Evolutionary conservation across 35 echinoderm and acorn worm genomes (phyloP).

Genomic region (Ptychodera flava): DNA sequence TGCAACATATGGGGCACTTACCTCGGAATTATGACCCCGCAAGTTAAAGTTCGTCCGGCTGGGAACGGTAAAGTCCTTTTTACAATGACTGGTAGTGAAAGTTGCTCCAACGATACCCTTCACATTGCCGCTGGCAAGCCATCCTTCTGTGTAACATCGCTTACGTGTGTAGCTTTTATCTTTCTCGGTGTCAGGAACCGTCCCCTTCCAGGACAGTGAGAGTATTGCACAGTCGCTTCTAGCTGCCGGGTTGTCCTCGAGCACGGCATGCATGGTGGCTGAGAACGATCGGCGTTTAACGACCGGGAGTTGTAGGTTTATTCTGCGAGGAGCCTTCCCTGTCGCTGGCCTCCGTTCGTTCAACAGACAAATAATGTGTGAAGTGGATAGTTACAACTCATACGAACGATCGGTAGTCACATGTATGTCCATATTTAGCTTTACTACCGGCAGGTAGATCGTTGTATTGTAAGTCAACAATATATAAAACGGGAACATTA

Average conservation of each 20-base stretch:
- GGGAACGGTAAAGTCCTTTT: constrained; percentile 42
- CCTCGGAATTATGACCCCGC: constrained; percentile 95
- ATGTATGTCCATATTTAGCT: too few relatives aligned
- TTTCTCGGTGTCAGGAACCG: constrained; percentile 91
- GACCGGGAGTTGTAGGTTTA: too few relatives aligned
- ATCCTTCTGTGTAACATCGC: constrained; percentile 80
- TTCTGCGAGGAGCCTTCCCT: too few relatives aligned
- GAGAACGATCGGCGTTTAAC: background rate
- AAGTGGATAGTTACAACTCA: too few relatives aligned
- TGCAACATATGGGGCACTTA: too few relatives aligned
- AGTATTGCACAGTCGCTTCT: constrained; percentile 91
- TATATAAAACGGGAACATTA: too few relatives aligned
- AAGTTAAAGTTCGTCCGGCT: constrained; percentile 93
- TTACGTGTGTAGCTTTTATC: constrained; percentile 93
- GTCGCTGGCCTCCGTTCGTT: too few relatives aligned
- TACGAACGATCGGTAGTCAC: too few relatives aligned
- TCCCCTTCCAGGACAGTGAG: constrained; percentile 94
- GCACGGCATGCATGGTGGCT: constrained; percentile 76
- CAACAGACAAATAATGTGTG: too few relatives aligned
- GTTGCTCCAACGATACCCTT: constrained; percentile 93
- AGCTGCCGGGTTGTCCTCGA: constrained; percentile 93
- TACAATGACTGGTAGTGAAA: constrained; percentile 74
- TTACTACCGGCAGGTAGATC: too few relatives aligned
- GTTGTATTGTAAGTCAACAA: too few relatives aligned
- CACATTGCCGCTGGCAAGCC: constrained; percentile 89